Percentiles rank a stretch among this genome's conserved stretches.
Evolutionary conservation across 2,888 invertebrate genomes (phyloP).

Genomic region (Tipula helvola): DNA sequence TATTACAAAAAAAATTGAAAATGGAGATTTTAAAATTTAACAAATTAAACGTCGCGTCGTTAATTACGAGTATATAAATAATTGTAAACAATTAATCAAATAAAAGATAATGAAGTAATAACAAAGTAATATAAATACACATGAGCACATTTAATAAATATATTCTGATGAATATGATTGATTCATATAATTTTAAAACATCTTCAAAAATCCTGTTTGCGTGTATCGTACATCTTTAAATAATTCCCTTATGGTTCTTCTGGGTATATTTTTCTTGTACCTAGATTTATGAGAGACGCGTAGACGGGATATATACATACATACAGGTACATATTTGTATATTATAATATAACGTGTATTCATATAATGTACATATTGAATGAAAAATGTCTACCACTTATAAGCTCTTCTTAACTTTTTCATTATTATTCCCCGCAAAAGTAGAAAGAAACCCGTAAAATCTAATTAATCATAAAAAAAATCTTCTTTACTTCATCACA

Average conservation of each 20-base stretch:
- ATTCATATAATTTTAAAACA: neutral
- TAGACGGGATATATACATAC: neutral
- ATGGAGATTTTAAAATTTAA: no score
- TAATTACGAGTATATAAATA: no score
- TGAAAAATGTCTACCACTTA: neutral
- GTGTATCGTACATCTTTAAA: neutral
- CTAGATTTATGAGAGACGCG: neutral
- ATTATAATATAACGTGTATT: neutral
- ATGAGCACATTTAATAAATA: neutral
- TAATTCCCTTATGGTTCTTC: neutral
- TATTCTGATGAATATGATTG: neutral
- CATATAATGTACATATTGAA: neutral
- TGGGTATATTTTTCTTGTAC: neutral
- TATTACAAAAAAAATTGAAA: no score
- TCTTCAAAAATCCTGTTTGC: neutral
- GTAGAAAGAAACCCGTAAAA: neutral
- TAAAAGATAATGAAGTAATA: neutral
- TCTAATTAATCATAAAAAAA: neutral
- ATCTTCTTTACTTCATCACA: neutral
- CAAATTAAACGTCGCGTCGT: no score
- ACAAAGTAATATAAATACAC: neutral
- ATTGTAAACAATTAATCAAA: neutral
- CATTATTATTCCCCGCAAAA: neutral
- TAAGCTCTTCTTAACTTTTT: neutral
- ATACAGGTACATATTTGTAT: neutral